A percentile compares a stretch with the other conserved stretches of the same genome.
These are phyloP conservation scores for Trilocha varians DNA, from an alignment of 2,888 invertebrate species.

Conservation along the genomic window DNA sequence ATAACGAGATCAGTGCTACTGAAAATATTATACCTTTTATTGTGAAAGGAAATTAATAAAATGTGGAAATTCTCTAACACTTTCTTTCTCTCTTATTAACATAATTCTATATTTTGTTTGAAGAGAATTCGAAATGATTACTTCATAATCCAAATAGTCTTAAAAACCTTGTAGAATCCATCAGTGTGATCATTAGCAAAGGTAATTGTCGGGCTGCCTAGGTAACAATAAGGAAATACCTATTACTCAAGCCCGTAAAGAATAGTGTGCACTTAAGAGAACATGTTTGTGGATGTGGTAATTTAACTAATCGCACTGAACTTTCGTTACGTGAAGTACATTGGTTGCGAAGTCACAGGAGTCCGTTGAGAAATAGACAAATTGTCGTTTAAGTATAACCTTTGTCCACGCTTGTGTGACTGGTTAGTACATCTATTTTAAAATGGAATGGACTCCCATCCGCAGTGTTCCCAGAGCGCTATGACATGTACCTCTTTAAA, in stretches of 20 bases:
- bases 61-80: too few species aligned
- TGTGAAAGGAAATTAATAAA: too few species aligned
- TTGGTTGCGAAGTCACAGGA: background rate
- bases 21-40: too few species aligned
- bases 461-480: too few species aligned
- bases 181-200: background rate
- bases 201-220: background rate
- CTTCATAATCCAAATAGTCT: slow-evolving; percentile 3
- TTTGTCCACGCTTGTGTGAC: too few species aligned
- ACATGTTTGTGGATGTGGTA: slow-evolving; percentile 8
- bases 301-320: slow-evolving; percentile 7
- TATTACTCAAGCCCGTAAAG: slow-evolving; percentile 11
- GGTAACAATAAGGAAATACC: slow-evolving; percentile 8
- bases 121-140: too few species aligned
- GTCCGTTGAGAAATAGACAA: background rate
- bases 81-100: too few species aligned
- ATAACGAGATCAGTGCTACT: too few species aligned
- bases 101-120: too few species aligned
- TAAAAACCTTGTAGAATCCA: background rate
- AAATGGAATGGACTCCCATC: too few species aligned
- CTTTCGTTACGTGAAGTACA: background rate
- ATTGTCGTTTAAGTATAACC: background rate
- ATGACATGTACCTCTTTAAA: too few species aligned
- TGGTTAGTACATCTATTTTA: too few species aligned
- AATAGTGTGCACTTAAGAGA: slow-evolving; percentile 11